Evolutionary conservation across 35 echinoderm and acorn worm genomes (phyloP), one percentile per base, ranked within the genome.

Genomic region (Antedon bifida): DNA sequence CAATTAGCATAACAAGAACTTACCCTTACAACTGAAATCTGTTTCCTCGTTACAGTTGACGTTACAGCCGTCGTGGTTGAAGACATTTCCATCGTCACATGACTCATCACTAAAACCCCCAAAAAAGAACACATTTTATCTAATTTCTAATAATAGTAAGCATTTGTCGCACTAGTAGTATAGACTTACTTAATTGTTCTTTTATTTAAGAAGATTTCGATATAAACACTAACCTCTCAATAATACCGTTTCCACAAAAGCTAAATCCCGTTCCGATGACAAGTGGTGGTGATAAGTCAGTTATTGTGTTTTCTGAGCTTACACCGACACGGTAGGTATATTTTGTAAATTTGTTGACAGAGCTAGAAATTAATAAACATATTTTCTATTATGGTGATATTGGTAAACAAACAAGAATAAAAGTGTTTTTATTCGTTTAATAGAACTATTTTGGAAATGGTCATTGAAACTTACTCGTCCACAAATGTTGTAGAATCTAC

Each of bases 1-100:
- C n/a, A n/a, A n/a, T n/a, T 76, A 32, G n/a, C n/a, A n/a, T n/a
- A 32, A 76, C 9, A 32, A 5, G 23, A 30, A 87, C 79, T 19
- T 88, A 99, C 95, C 95, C 88, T 87, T 38, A 84, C 95, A 99
- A n/a, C 26, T 29, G 73, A 92, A 92, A 34, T 38, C 75, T 10
- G 81, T 81, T 74, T 99, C 95, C 13, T 88, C 73, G 0, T 77
- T 35, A 29, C 95, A 99, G 0, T 87, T 80, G 30, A 83, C 56
- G 64, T 87, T 85, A 56, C 95, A 99, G 12, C 95, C 95, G 77
- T 99, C 95, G 30, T 88, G 88, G 77, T 84, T 84, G 16, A 81
- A 9, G 0, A 82, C 46, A 51, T 99, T 99, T 21, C 88, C 88
- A 84, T 99, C 95, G 33, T 99, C 95, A 74, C 95, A 99, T 77